A percentile compares a stretch with the other conserved stretches of the same genome.
Evolutionary conservation across 2,113 vertebrate genomes (phyloP).

Genomic region (Dissostichus mawsoni): DNA sequence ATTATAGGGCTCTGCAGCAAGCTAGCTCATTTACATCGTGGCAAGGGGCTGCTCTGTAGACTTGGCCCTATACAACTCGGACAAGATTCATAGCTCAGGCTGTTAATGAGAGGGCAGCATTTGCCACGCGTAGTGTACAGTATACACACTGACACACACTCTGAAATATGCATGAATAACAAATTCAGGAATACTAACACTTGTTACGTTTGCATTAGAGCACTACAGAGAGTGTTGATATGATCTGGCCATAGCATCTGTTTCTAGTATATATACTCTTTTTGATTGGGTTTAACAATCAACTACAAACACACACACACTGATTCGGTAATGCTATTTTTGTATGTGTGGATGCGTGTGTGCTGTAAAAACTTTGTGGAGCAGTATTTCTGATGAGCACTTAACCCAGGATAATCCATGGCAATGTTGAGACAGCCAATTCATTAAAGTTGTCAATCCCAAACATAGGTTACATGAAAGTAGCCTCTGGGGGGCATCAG

Average conservation of each 20-base stretch:
- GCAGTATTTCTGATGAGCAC: slow-evolving; percentile 33
- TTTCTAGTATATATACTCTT: slow-evolving; percentile 35
- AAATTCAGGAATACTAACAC: background rate
- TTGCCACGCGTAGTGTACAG: background rate
- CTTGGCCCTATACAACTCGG: slow-evolving; percentile 28
- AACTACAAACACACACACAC: slow-evolving; percentile 13
- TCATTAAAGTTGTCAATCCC: slow-evolving; percentile 46
- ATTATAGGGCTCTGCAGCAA: background rate
- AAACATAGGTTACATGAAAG: slow-evolving; percentile 32
- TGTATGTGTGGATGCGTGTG: slow-evolving; percentile 20
- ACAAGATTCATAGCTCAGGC: slow-evolving; percentile 21
- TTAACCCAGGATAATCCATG: slow-evolving; percentile 52
- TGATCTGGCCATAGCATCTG: slow-evolving; percentile 26
- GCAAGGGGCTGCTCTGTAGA: background rate
- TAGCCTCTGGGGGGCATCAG: slow-evolving; percentile 25
- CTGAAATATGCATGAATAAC: background rate
- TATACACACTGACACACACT: slow-evolving; percentile 1
- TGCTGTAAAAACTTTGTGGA: slow-evolving; percentile 15
- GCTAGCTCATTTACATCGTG: slow-evolving; percentile 41
- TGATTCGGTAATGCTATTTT: slow-evolving; percentile 35
- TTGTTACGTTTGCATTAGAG: background rate
- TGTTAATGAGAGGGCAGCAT: slow-evolving; percentile 39
- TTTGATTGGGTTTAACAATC: slow-evolving; percentile 48
- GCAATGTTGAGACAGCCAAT: slow-evolving; percentile 37
- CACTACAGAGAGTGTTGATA: background rate